phyloP scores from a whole-genome alignment of 53 echinoderm and acorn worm species.

The Henricia sp. region DNA sequence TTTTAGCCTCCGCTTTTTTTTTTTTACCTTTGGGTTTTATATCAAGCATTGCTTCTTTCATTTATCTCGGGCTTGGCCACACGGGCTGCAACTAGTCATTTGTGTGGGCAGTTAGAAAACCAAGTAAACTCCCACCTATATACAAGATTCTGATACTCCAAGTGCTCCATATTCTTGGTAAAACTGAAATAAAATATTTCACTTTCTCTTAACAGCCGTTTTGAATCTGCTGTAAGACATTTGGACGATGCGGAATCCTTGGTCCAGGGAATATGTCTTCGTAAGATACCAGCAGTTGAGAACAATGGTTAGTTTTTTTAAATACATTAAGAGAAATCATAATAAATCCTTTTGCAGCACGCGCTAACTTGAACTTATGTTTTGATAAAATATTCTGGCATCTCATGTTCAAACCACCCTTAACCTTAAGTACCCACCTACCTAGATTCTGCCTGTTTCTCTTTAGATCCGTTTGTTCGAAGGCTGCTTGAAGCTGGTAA shows the following conservation, averaged over 20 bases:
- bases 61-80: not conserved
- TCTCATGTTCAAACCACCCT: too few relatives aligned
- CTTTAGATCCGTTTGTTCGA: conserved; percentile 8
- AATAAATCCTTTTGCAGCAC: too few relatives aligned
- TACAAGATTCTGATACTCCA: too few relatives aligned
- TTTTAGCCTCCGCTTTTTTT: not conserved
- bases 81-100: not conserved
- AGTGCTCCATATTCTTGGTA: too few relatives aligned
- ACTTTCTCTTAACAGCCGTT: not conserved
- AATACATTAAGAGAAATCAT: too few relatives aligned
- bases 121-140: too few relatives aligned
- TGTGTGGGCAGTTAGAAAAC: too few relatives aligned
- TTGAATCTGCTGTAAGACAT: conserved; percentile 32
- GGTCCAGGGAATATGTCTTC: conserved; percentile 60
- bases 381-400: too few relatives aligned
- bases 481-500: conserved; percentile 17
- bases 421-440: too few relatives aligned
- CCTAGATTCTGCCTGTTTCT: too few relatives aligned
- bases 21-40: not conserved
- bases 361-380: too few relatives aligned
- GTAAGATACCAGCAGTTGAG: not conserved
- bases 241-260: conserved; percentile 37
- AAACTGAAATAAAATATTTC: not conserved
- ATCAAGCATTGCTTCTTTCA: too few relatives aligned
- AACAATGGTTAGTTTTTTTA: not conserved